Evolutionary conservation across 2,888 invertebrate genomes (phyloP), one percentile per base, ranked within the genome.

Genomic region (Gisinianus flammeolus): DNA sequence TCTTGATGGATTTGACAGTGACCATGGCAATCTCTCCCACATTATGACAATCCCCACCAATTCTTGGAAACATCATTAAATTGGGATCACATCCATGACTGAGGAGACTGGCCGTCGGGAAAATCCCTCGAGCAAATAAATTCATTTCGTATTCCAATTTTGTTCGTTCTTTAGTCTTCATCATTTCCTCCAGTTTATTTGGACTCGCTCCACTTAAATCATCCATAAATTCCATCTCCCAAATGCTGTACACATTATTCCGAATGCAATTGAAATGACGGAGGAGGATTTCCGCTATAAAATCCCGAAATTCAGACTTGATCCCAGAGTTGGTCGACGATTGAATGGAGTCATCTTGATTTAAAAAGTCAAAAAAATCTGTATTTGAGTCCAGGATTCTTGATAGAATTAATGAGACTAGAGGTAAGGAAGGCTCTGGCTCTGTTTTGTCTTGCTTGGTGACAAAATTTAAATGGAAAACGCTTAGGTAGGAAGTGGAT

Each of bases 11-110:
- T 16, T 62, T 62, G 12, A 62, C 62, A 62, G 5, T 26, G 5
- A 62, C 62, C 22, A 62, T 62, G 24, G 62, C 62, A 62, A 62
- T 62, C 28, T 28, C 24, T 28, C 26, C 26, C 8, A 2, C 2
- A 1, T 22, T 26, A 16, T 5, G 4, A n/a, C n/a, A n/a, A 1
- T 62, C 62, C 12, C 44, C 44, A 12, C 12, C 16, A 19, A 44
- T 16, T n/a, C 71, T 33, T n/a, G 58, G 31, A 10, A 56, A 58
- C 12, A 52, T 6, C 58, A 72, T 58, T 22, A 33, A 30, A 72
- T 72, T 72, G 0, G 56, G 54, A 56, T 72, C 72, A 10, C 72
- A 72, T 2, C 58, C 58, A 31, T 72, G 72, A 31, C 31, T 58
- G 8, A 72, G 30, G 10, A 72, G 33, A 58, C 58, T 58, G n/a